A percentile compares a stretch with the other conserved stretches of the same genome.
Evolutionary conservation across 2,113 vertebrate species (phyloP).

Genomic region (Xiphophorus couchianus): DNA sequence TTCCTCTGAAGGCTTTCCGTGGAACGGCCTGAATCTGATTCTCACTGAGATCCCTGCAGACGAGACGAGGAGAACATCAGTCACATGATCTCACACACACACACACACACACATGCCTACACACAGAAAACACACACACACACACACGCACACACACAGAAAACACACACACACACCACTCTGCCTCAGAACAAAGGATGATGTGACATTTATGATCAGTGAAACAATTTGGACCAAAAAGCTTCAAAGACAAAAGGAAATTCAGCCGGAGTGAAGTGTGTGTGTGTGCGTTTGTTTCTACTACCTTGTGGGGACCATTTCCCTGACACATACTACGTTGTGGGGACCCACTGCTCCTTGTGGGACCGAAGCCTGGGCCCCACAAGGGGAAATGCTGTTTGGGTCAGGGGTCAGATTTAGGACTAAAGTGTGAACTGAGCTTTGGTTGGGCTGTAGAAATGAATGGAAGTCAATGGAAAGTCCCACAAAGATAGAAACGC

Average conservation of each 20-base stretch:
- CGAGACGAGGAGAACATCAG: conserved; percentile 57
- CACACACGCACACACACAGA: background rate
- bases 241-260: conserved; percentile 73
- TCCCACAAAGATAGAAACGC: too few relatives aligned
- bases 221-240: conserved; percentile 67
- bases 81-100: conserved; percentile 12
- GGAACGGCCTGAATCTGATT: conserved; percentile 98
- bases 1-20: conserved; percentile 97
- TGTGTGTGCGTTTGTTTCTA: background rate
- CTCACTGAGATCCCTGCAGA: conserved; percentile 94
- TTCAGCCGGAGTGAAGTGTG: conserved; percentile 39
- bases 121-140: background rate
- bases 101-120: conserved; percentile 18
- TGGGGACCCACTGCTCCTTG: too few relatives aligned
- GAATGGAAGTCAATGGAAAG: too few relatives aligned
- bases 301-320: too few relatives aligned
- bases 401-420: too few relatives aligned
- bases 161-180: background rate
- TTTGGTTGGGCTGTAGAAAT: too few relatives aligned
- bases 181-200: conserved; percentile 67
- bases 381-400: too few relatives aligned
- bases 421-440: too few relatives aligned
- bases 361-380: too few relatives aligned
- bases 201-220: conserved; percentile 73
- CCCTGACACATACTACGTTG: too few relatives aligned